Percentiles rank a stretch among this genome's conserved stretches.
phyloP scores from a whole-genome alignment of 2,797 vertebrate species.

The Hemitrygon akajei region DNA sequence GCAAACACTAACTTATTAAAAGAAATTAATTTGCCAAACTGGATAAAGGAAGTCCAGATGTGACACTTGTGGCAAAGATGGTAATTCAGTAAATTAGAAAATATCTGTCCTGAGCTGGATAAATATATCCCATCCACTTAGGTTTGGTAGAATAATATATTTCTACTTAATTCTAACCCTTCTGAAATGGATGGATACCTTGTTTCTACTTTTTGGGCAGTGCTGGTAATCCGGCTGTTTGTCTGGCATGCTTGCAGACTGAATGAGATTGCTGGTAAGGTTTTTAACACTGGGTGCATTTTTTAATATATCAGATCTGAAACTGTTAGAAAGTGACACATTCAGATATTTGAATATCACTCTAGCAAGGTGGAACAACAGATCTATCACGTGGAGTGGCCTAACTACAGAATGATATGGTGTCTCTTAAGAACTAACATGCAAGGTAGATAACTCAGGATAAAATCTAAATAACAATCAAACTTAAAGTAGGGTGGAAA shows the following conservation, averaged over 20 bases:
- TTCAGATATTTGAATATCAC: not conserved
- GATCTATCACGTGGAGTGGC: not conserved
- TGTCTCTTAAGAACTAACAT: not conserved
- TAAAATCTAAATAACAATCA: not conserved
- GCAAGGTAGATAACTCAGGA: not conserved
- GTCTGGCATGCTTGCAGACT: not conserved
- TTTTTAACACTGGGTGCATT: not conserved
- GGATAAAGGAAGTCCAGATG: not conserved
- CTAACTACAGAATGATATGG: too few species aligned
- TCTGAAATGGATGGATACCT: not conserved
- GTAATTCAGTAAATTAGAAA: not conserved
- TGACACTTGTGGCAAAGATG: not conserved
- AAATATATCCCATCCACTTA: not conserved
- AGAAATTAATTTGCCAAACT: not conserved
- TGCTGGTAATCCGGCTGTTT: too few species aligned
- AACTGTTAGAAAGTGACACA: not conserved
- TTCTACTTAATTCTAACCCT: not conserved
- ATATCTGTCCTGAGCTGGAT: not conserved
- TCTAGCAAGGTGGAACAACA: too few species aligned
- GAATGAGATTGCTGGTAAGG: not conserved
- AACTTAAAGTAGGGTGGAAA: not conserved
- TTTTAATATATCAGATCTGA: not conserved
- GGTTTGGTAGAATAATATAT: too few species aligned
- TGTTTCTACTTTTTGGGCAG: not conserved
- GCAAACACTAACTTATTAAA: not conserved